Evolutionary conservation across 2,888 invertebrate species (phyloP), one percentile per base, ranked within the genome.

Genomic region (Ametastegia equiseti): DNA sequence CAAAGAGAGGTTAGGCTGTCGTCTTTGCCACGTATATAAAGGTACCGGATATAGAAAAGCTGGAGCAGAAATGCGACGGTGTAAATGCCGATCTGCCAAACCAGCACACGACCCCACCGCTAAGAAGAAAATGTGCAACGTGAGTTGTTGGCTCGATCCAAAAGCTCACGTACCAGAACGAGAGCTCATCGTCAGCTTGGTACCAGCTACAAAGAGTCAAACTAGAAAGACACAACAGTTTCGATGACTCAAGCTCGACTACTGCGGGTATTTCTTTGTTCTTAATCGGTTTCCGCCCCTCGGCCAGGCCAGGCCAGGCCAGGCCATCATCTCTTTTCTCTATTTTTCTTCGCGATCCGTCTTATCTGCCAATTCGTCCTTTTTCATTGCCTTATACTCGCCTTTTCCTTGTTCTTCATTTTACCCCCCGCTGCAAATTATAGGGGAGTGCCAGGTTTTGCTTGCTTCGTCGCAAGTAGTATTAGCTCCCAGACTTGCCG

Each of bases 261-360:
- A n/a, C n/a, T 27, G 7, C 69, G 75, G 75, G 36, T 75, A 33
- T 75, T 54, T 75, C 75, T 75, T 75, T 75, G 75, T 75, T 75
- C 75, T 75, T 75, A 75, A 75, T 75, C 75, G 75, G 75, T 75
- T 54, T 75, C 75, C 75, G 75, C 75, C 75, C 54, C 75, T 75
- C 50, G 27, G n/a, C n/a, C n/a, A n/a, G n/a, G n/a, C n/a, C n/a
- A n/a, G n/a, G n/a, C n/a, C n/a, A n/a, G n/a, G n/a, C n/a, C n/a
- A n/a, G n/a, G n/a, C 15, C 2, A 30, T 30, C 47, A 45, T 19
- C 19, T 36, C 67, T 33, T 67, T 39, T 19, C 36, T 67, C 19
- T 39, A 13, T 19, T 0, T 39, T 19, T 39, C 11, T 39, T 11
- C 67, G n/a, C 9, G 7, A 7, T 7, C 67, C 13, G 19, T 36